A percentile compares a stretch with the other conserved stretches of the same genome.
Conservation (phyloP, 92 coral and sea anemone species). For the Porites evermanni region DNA sequence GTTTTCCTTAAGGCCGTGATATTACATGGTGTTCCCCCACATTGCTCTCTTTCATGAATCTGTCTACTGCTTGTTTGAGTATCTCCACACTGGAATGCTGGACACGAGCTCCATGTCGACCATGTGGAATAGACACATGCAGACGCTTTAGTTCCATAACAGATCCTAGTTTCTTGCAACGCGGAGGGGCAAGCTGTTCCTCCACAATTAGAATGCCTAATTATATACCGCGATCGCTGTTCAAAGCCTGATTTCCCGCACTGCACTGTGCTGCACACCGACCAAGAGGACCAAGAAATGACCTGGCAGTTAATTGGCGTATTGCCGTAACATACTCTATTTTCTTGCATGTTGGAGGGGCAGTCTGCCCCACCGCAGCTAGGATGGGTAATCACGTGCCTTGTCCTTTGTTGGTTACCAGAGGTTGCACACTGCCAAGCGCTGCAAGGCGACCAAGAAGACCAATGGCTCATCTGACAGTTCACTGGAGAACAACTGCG, state of each 20-base stretch:
- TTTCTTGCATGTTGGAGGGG: too few relatives aligned
- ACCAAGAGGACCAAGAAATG: not conserved
- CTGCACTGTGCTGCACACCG: not conserved
- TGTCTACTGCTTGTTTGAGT: constrained; percentile 1
- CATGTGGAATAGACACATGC: not conserved
- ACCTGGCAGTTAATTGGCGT: not conserved
- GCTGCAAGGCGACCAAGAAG: constrained; percentile 15
- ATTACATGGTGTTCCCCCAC: constrained; percentile 27
- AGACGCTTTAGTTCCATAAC: not conserved
- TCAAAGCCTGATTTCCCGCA: not conserved
- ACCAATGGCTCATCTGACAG: constrained; percentile 13
- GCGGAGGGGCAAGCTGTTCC: not conserved
- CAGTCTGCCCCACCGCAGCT: too few relatives aligned
- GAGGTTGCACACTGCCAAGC: too few relatives aligned
- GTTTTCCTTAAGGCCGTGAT: not conserved
- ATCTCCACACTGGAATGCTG: not conserved
- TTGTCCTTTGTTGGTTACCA: too few relatives aligned
- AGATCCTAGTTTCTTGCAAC: not conserved
- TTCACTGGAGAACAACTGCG: constrained; percentile 8
- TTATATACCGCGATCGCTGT: not conserved
- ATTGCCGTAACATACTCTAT: too few relatives aligned
- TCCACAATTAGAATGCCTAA: not conserved
- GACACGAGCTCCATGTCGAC: not conserved
- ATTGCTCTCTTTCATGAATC: not conserved
- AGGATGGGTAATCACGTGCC: too few relatives aligned